Evolutionary conservation across 2,113 vertebrate species (phyloP).

Genomic region (Felis chaus): DNA sequence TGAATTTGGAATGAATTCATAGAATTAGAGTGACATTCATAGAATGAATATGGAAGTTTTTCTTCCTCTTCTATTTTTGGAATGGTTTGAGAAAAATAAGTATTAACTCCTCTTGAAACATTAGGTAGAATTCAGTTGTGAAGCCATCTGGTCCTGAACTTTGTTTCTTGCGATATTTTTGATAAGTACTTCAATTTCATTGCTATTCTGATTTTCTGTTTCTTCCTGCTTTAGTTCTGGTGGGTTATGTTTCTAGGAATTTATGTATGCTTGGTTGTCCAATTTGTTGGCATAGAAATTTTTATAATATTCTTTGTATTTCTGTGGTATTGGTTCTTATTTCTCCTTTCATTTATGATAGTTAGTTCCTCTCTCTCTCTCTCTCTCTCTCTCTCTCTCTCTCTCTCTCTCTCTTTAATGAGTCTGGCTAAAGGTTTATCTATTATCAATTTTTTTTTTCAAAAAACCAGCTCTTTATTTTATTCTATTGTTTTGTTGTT

Average conservation of each 20-base stretch:
- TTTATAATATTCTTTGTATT: not conserved
- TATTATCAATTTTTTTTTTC: not conserved
- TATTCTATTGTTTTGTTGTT: not conserved
- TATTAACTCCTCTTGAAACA: not conserved
- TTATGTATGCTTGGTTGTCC: not conserved
- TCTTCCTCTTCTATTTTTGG: not conserved
- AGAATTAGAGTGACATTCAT: too few species aligned
- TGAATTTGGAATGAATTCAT: too few species aligned
- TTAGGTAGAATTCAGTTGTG: not conserved
- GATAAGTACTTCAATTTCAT: not conserved
- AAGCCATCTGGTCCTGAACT: not conserved
- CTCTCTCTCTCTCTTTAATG: too few species aligned
- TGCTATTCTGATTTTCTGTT: not conserved
- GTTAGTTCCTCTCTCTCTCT: not conserved
- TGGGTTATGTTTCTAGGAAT: not conserved
- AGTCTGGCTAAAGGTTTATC: not conserved
- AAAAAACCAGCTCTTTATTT: not conserved
- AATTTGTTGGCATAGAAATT: not conserved
- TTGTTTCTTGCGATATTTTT: not conserved
- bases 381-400: too few species aligned
- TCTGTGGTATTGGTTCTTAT: not conserved
- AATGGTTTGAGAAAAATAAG: not conserved
- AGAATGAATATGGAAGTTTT: not conserved
- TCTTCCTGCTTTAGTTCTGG: not conserved
- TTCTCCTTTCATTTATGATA: not conserved